Evolutionary conservation across 2,888 invertebrate species (phyloP), one percentile per base, ranked within the genome.

Genomic region (Dryobotodes eremita): DNA sequence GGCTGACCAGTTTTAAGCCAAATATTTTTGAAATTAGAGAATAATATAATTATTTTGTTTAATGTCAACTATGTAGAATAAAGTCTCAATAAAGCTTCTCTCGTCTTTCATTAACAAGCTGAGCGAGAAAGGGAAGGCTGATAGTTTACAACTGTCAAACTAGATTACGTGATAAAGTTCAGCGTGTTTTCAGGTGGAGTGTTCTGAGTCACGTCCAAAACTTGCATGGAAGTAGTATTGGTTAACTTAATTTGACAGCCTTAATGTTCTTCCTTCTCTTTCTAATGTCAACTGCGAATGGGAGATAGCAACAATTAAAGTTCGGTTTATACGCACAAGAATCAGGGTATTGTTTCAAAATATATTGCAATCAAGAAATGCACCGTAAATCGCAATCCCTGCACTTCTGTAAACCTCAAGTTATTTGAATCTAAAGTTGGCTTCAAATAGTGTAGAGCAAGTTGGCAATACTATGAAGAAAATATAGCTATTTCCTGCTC

Each of bases 381-480:
- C 31, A 55, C 36, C 48, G 11, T 36, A 70, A 72, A 71, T 23
- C 69, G 26, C 55, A 59, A 57, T 66, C 69, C 15, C 55, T 72
- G 46, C 46, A 70, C 13, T 65, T 68, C 53, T 64, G 65, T 50
- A 57, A 73, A 74, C 62, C 68, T 77, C 42, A 74, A 76, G 57
- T 74, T 75, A 78, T 75, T 77, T 80, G 71, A 77, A 72, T 77
- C 48, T 48, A 64, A 83, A 73, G 76, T 71, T 79, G 62, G 59
- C 76, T 48, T 75, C 75, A 78, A 74, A 64, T 73, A 71, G 73
- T 64, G 46, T 59, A 77, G 55, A 62, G 42, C 79, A 78, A 77
- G 72, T 83, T 79, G 71, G 74, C 73, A 80, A 71, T 76, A 75
- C 85, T 75, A 82, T 82, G 77, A 82, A 84, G 77, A 82, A 86